These are phyloP conservation scores for Apoderus coryli DNA, from an alignment of 2,888 invertebrate species.

Conservation along the genomic window DNA sequence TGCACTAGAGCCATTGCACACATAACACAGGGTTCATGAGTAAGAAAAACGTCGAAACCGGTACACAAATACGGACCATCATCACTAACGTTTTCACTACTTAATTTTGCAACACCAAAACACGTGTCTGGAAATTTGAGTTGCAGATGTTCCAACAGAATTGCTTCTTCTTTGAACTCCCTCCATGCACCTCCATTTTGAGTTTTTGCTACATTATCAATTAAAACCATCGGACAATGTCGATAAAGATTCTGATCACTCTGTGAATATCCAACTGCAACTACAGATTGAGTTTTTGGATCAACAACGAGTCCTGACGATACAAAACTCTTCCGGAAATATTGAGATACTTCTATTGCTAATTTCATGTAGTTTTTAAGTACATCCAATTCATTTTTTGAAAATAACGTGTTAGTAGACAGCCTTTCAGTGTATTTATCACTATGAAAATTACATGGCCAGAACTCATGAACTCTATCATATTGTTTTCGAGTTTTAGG, in stretches of 20 bases:
- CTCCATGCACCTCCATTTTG: conserved; percentile 69
- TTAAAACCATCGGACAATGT: conserved; percentile 73
- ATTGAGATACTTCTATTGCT: conserved; percentile 38
- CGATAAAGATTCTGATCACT: conserved; percentile 51
- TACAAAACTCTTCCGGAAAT: conserved; percentile 15
- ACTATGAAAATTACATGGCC: conserved; percentile 80
- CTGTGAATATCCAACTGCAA: conserved; percentile 51
- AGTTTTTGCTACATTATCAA: conserved; percentile 70
- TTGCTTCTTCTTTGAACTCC: conserved; percentile 1
- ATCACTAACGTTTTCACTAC: conserved; percentile 26
- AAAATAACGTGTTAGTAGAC: conserved; percentile 45
- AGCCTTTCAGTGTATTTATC: conserved; percentile 58
- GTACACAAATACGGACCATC: conserved; percentile 71
- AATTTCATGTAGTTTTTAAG: conserved; percentile 46
- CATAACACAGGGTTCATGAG: conserved; percentile 84
- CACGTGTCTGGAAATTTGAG: conserved; percentile 16
- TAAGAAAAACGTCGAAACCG: conserved; percentile 69
- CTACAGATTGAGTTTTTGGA: conserved; percentile 45
- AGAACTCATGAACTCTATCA: conserved; percentile 41
- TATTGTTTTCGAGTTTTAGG: conserved; percentile 57
- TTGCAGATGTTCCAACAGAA: conserved; percentile 19
- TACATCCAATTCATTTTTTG: conserved; percentile 33
- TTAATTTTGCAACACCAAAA: conserved; percentile 34
- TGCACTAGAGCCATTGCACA: conserved; percentile 93
- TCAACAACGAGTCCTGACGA: conserved; percentile 56